Evolutionary conservation across 1,140 invertebrate species (phyloP).

Genomic region (Ectropis grisescens): DNA sequence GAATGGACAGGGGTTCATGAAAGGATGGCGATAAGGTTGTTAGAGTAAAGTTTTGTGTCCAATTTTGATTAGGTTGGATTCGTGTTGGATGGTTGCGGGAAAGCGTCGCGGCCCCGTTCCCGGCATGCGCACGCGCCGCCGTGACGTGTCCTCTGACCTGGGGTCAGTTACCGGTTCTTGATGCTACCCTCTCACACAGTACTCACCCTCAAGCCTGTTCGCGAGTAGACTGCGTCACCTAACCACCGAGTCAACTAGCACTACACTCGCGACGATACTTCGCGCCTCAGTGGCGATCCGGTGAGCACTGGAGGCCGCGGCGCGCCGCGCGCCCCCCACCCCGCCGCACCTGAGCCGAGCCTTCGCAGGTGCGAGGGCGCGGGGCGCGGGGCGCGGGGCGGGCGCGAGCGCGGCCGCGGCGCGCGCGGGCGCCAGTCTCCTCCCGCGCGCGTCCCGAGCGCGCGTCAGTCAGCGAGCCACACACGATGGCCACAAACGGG

Average conservation of each 20-base stretch:
- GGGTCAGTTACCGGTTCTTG: too few relatives aligned
- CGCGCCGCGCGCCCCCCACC: slow-evolving; percentile 14
- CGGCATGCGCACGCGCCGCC: slow-evolving; percentile 22
- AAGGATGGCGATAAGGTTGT: too few relatives aligned
- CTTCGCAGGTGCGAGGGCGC: slow-evolving; percentile 14
- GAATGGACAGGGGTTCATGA: too few relatives aligned
- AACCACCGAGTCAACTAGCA: slow-evolving; percentile 11
- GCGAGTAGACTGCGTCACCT: slow-evolving; percentile 1
- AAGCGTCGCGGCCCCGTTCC: slow-evolving; percentile 26
- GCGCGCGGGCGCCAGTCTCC: slow-evolving; percentile 16
- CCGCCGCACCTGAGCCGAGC: slow-evolving; percentile 10
- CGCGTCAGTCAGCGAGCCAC: slow-evolving; percentile 24
- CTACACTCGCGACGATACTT: slow-evolving; percentile 33
- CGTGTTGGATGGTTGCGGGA: too few relatives aligned
- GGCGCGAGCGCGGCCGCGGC: slow-evolving; percentile 9
- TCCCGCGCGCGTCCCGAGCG: slow-evolving; percentile 18
- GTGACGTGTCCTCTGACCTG: slow-evolving; percentile 30
- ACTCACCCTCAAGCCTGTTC: slow-evolving; percentile 17
- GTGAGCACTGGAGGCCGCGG: slow-evolving; percentile 31
- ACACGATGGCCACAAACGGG: slow-evolving; percentile 72
- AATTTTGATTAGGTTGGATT: too few relatives aligned
- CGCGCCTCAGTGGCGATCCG: slow-evolving; percentile 39
- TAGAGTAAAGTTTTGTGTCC: too few relatives aligned
- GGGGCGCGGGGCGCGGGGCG: slow-evolving; percentile 9
- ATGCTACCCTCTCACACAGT: neutral